Evolutionary conservation across 2,113 vertebrate species (phyloP).

Genomic region (Rhabdomys dilectus): DNA sequence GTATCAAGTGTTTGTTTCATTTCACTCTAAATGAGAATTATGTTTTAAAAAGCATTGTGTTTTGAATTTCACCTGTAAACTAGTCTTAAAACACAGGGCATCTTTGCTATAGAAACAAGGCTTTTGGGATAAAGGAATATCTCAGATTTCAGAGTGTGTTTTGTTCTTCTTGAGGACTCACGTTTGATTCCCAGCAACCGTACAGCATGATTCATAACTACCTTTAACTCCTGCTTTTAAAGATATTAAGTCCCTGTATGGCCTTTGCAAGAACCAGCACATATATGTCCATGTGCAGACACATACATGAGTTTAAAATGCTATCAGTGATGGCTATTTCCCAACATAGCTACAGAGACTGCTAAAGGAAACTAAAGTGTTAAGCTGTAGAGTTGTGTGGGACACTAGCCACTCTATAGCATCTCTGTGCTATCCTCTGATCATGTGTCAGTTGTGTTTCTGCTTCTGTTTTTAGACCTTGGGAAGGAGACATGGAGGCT

Average conservation of each 20-base stretch:
- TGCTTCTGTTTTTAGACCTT: background rate
- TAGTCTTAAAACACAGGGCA: background rate
- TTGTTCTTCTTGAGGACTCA: background rate
- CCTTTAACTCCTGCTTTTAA: no score
- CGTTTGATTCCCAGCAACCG: background rate
- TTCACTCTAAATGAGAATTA: background rate
- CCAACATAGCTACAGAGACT: background rate
- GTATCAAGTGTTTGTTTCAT: constrained; percentile 36
- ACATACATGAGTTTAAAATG: background rate
- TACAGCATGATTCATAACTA: background rate
- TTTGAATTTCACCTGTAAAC: constrained; percentile 49
- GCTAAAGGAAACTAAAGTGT: background rate
- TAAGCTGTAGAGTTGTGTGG: background rate
- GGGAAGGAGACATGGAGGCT: background rate
- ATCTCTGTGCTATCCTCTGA: background rate
- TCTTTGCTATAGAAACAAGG: background rate
- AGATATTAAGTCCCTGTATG: no score
- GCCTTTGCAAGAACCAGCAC: background rate
- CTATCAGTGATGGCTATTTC: background rate
- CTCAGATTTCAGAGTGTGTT: no score
- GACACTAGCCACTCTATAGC: background rate
- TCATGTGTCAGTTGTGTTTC: background rate
- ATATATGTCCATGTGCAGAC: background rate
- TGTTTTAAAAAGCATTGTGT: background rate
- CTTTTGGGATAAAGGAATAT: background rate